Base-by-base conservation (phyloP, 2,888 invertebrate genomes). In the Amblyjoppa proteus region DNA sequence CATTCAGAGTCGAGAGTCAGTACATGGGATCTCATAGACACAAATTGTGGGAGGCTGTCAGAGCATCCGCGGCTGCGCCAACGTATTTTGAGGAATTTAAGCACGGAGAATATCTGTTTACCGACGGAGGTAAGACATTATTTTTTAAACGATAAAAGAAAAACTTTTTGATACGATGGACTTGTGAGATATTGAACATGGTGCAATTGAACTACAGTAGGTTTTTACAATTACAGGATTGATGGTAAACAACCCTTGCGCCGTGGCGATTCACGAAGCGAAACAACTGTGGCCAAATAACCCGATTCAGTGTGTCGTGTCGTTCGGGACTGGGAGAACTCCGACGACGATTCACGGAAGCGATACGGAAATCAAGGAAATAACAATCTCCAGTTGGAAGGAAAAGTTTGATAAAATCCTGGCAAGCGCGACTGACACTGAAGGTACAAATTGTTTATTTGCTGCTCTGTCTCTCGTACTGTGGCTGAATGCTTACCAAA, bases 51-150 rank as follows among this genome's bases (percentile, higher is more conserved):
- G 96, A 98, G 94, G 97, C 97, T 16, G 96, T 98, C 38, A 95
- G 98, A 88, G 98, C 98, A 0, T 98, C 98, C 0, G 97, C 98
- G 64, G 98, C 98, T 66, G 98, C 98, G 5, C 99, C 98, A 2
- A 97, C 97, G 0, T 98, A 98, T 95, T 99, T 98, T 94, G 96
- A 97, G 91, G 98, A 98, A 94, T 97, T 96, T 92, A 95, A 95
- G 87, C 94, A 97, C 28, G 96, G 96, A 80, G 96, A 96, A 11
- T 95, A 95, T 89, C 93, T 97, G 94, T 92, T 94, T 95, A 89
- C 96, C 94, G 95, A 96, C 95, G 96, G 96, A 95, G 95, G 96
- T 96, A 94, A 94, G 94, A 92, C 51, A 64, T 76, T 45, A 58
- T 66, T 58, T 31, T n/a, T 28, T 5, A 31, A 34, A 34, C 6